Conservation (phyloP, 2,113 vertebrate genomes). For the Podarcis muralis region DNA sequence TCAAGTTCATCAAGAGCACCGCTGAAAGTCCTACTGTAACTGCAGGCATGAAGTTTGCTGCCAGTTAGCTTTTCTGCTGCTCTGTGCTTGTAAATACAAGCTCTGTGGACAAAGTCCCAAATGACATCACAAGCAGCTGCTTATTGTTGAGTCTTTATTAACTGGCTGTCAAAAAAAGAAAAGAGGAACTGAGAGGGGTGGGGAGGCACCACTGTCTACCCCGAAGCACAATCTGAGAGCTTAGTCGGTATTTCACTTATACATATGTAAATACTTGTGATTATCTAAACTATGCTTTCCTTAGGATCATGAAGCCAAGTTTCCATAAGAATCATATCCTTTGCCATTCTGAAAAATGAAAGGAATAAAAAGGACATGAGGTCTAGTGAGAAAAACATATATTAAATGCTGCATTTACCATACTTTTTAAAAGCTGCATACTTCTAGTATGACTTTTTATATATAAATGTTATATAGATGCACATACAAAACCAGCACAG, state of each 20-base stretch:
- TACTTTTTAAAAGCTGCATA: conserved; percentile 35
- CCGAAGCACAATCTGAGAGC: conserved; percentile 67
- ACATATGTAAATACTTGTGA: conserved; percentile 66
- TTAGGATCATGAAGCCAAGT: conserved; percentile 49
- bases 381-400: background rate
- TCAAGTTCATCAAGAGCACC: conserved; percentile 60
- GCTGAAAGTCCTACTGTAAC: conserved; percentile 59
- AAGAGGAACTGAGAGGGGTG: conserved; percentile 58
- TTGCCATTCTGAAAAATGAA: background rate
- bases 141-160: conserved; percentile 86
- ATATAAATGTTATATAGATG: conserved; percentile 25
- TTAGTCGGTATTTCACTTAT: conserved; percentile 63
- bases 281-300: conserved; percentile 67
- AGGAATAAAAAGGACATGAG: background rate
- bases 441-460: conserved; percentile 14
- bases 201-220: conserved; percentile 72
- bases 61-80: conserved; percentile 67
- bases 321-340: conserved; percentile 58
- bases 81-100: conserved; percentile 84
- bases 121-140: conserved; percentile 87
- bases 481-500: conserved; percentile 4
- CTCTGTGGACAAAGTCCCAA: conserved; percentile 83
- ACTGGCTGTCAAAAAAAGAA: conserved; percentile 78
- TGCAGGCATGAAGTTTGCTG: conserved; percentile 70
- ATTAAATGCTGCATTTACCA: background rate